phyloP scores from a whole-genome alignment of 2,797 vertebrate genomes.

The Lates japonicus region DNA sequence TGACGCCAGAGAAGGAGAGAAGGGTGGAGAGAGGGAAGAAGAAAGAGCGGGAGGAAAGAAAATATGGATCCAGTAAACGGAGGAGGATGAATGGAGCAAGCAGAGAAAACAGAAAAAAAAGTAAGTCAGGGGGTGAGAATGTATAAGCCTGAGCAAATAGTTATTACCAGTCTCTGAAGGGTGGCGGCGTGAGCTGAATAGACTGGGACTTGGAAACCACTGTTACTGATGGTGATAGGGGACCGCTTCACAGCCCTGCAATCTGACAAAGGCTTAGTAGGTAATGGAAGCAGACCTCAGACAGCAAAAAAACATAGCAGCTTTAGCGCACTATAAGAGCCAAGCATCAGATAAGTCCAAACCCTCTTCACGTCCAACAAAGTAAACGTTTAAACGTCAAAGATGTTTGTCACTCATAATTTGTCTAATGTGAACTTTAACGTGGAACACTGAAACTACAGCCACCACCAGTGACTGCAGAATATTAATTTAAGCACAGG shows the following conservation, averaged over 20 bases:
- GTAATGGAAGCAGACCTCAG: constrained; percentile 75
- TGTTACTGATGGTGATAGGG: constrained; percentile 69
- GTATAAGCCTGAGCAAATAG: constrained; percentile 86
- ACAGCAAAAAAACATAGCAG: constrained; percentile 52
- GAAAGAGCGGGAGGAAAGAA: constrained; percentile 31
- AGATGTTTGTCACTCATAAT: constrained; percentile 54
- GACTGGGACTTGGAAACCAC: constrained; percentile 75
- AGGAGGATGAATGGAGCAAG: constrained; percentile 50
- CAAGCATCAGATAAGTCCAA: constrained; percentile 65
- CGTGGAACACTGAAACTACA: constrained; percentile 21
- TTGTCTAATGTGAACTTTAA: constrained; percentile 51
- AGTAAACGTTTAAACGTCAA: constrained; percentile 61
- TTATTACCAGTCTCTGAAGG: constrained; percentile 85
- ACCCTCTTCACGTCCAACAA: constrained; percentile 57
- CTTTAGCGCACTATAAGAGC: constrained; percentile 55
- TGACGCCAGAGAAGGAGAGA: constrained; percentile 48
- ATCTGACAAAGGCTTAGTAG: constrained; percentile 80
- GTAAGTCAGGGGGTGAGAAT: constrained; percentile 68
- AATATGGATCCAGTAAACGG: constrained; percentile 60
- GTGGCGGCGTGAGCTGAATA: constrained; percentile 81
- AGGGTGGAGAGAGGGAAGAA: constrained; percentile 30
- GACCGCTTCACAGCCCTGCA: constrained; percentile 73
- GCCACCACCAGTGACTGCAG: neutral
- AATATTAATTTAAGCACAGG: constrained; percentile 36
- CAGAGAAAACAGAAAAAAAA: constrained; percentile 46